These are phyloP conservation scores for Apodemia hepburni DNA, from an alignment of 2,888 invertebrate species.

Conservation along the genomic window DNA sequence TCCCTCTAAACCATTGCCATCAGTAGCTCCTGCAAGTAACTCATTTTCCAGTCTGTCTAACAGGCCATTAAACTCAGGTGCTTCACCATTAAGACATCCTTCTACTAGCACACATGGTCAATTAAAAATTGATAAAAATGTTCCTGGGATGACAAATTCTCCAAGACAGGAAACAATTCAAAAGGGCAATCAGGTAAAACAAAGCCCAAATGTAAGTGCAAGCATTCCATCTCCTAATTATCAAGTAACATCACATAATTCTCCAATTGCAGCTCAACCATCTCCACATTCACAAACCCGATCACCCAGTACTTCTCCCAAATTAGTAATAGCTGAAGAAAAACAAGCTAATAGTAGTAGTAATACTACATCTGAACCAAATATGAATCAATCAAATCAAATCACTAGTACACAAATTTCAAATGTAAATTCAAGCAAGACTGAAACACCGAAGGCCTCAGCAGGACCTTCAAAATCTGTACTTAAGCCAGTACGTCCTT, in stretches of 20 bases:
- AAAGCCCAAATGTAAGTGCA: slow-evolving; percentile 41
- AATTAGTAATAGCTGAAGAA: slow-evolving; percentile 74
- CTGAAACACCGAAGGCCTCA: slow-evolving; percentile 49
- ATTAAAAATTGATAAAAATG: slow-evolving; percentile 56
- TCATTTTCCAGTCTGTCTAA: slow-evolving; percentile 51
- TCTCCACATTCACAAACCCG: slow-evolving; percentile 69
- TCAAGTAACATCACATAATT: slow-evolving; percentile 47
- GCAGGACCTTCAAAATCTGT: slow-evolving; percentile 59
- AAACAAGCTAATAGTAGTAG: slow-evolving; percentile 54
- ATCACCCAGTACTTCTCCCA: slow-evolving; percentile 76
- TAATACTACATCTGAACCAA: slow-evolving; percentile 47
- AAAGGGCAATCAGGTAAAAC: slow-evolving; percentile 50
- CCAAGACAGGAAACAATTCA: slow-evolving; percentile 48
- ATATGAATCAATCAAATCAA: slow-evolving; percentile 63
- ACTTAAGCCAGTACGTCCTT: slow-evolving; percentile 53
- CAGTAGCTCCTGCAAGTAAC: slow-evolving; percentile 50
- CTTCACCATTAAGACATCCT: slow-evolving; percentile 57
- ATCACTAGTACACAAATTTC: slow-evolving; percentile 63
- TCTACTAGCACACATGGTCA: slow-evolving; percentile 51
- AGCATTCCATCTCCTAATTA: slow-evolving; percentile 48
- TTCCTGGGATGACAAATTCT: slow-evolving; percentile 39
- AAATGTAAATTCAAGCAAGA: slow-evolving; percentile 48
- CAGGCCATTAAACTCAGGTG: slow-evolving; percentile 45
- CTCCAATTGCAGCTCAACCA: slow-evolving; percentile 51
- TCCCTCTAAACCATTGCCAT: slow-evolving; percentile 51